Evolutionary conservation across 2,113 vertebrate genomes (phyloP), one percentile per base, ranked within the genome.

Genomic region (Limanda limanda): DNA sequence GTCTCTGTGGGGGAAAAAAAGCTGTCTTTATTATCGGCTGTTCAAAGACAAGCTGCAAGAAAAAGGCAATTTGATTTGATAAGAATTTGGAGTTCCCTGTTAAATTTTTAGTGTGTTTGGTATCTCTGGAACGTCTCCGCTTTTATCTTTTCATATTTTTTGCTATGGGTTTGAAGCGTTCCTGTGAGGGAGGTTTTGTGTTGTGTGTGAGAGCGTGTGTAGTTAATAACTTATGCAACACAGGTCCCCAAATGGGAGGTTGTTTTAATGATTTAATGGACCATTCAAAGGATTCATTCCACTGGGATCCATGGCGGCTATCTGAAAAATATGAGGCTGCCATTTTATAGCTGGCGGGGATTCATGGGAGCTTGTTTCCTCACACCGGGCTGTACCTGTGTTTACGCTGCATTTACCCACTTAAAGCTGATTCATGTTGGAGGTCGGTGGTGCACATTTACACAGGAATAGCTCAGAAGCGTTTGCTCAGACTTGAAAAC

Each of bases 251-350:
- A 88, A 79, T 71, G 47, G 73, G 76, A 85, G 82, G 78, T 79
- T 81, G 79, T 82, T 89, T 89, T 84, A 90, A 90, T 88, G 81
- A 86, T 89, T 89, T 86, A 89, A 89, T 81, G 77, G 85, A 45
- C 72, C 74, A 83, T 83, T 89, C 61, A 86, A 81, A 78, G 85
- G 78, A 82, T 75, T 82, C n/a, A 79, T 82, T 82, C 73, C 74
- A 63, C 68, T 42, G 79, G 75, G 84, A 71, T 27, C 67, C 58
- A 2, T 45, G 75, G 74, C 25, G 17, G 55, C 79, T 64, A 70
- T 78, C 79, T 47, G 56, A 75, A 74, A 85, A 69, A 81, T 77
- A 78, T 67, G 74, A 82, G 70, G 69, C 79, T 64, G 83, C 60
- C 79, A 70, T 75, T 91, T 86, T 76, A 74, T 21, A 25, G 68